phyloP scores from a whole-genome alignment of 2,888 invertebrate species.

The Exephanes ischioxanthus region DNA sequence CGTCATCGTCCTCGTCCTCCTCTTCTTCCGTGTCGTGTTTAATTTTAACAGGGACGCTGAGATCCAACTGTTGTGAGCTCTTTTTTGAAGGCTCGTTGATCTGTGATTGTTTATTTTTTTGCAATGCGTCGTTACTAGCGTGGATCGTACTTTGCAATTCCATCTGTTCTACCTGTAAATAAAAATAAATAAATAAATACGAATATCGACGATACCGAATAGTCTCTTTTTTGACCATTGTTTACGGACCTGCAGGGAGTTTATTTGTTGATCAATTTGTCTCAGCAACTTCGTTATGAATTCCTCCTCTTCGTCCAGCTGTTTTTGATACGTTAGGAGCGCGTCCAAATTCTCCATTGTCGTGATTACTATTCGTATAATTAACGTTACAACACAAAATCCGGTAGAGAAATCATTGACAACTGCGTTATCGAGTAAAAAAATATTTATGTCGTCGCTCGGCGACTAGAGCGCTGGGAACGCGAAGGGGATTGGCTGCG shows the following conservation, averaged over 20 bases:
- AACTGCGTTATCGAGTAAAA: conserved; percentile 44
- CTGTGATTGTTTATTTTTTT: conserved; percentile 1
- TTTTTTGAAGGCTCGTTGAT: conserved; percentile 2
- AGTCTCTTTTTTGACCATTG: background rate
- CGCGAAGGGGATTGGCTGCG: background rate
- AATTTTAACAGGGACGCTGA: conserved; percentile 68
- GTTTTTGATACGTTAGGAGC: conserved; percentile 73
- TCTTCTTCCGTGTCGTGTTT: conserved; percentile 73
- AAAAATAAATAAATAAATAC: conserved; percentile 8
- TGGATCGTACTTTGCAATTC: conserved; percentile 76
- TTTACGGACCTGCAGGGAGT: conserved; percentile 77
- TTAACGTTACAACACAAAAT: background rate
- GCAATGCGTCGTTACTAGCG: conserved; percentile 14
- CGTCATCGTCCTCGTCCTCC: conserved; percentile 70
- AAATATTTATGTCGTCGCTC: conserved; percentile 7
- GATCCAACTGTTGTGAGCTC: conserved; percentile 67
- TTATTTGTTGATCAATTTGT: conserved; percentile 79
- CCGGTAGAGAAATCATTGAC: conserved; percentile 25
- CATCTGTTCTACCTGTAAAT: conserved; percentile 79
- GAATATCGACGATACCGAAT: background rate
- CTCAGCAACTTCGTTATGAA: conserved; percentile 74
- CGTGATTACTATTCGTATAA: background rate
- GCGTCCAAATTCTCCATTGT: conserved; percentile 71
- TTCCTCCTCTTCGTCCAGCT: conserved; percentile 77
- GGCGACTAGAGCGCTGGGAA: background rate